Conservation (phyloP, 1,140 invertebrate genomes). For the Pygmarrhopalites habei region DNA sequence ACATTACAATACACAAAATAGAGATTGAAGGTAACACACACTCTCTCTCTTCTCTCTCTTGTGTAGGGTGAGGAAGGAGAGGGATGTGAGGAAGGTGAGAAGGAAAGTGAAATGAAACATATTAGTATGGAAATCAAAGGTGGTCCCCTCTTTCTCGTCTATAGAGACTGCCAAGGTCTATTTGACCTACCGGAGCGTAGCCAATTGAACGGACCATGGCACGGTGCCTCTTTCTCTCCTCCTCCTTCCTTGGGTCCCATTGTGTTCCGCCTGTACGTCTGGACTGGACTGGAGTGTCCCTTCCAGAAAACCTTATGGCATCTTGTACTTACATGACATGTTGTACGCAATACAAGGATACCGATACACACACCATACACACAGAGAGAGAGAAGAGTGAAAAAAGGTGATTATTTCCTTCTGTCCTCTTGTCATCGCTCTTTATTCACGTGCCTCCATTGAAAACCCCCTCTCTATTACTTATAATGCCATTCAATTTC, state of each 20-base stretch:
- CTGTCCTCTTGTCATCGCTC: background rate
- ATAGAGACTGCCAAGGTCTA: background rate
- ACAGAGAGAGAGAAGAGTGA: no score
- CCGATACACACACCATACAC: no score
- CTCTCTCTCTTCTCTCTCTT: no score
- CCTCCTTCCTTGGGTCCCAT: slow-evolving; percentile 1
- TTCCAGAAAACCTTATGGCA: no score
- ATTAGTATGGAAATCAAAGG: slow-evolving; percentile 30
- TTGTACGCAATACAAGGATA: no score
- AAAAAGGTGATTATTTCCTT: background rate
- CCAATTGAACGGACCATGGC: slow-evolving; percentile 30
- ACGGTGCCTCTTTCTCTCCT: slow-evolving; percentile 18
- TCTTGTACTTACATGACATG: no score
- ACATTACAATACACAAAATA: background rate
- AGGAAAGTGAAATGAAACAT: slow-evolving; percentile 16
- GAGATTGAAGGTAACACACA: background rate
- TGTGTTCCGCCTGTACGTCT: background rate
- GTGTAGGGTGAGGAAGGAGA: background rate
- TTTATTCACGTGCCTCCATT: background rate
- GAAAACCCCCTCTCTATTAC: no score
- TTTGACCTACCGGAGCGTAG: slow-evolving; percentile 39
- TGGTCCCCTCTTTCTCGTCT: slow-evolving; percentile 30
- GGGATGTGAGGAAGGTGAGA: slow-evolving; percentile 12
- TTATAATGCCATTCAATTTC: no score
- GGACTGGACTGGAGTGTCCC: background rate